Evolutionary conservation across 2,888 invertebrate genomes (phyloP), one percentile per base, ranked within the genome.

Genomic region (Drosophila multiciliata): DNA sequence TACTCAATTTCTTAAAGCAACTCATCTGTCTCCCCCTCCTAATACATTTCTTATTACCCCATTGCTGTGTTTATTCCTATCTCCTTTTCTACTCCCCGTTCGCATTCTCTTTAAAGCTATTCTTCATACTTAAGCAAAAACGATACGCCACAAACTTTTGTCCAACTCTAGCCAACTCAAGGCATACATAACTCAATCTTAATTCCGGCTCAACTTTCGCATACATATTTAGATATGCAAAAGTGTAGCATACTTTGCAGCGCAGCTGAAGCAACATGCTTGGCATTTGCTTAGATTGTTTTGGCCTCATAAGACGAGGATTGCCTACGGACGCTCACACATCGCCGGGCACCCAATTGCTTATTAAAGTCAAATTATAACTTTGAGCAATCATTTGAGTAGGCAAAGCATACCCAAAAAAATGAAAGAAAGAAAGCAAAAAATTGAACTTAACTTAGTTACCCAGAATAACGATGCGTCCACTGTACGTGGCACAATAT

Each of bases 301-400:
- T 50, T 57, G 33, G 35, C 26, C 26, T 35, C 17, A 35, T 17
- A 64, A 66, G 42, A 9, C 17, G 61, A 17, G 49, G 35, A 49
- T 35, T 50, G 48, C 66, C 62, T 61, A 48, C 50, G 35, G 35
- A n/a, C 60, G 40, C 55, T 54, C 58, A 57, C 65, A 72, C 78
- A 64, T 75, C 59, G 71, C 49, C 74, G 65, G 55, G 73, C 68
- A 82, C 64, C 70, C 78, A 78, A 82, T 78, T 87, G 87, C 85
- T 82, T 78, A 84, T 84, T 82, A 85, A 87, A 82, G 67, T 81
- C 80, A 74, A 87, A 80, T 84, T 80, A 87, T 67, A 78, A 71
- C 72, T 78, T 79, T 70, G 78, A 61, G 68, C 68, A 68, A 83
- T 84, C 66, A 82, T 82, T 71, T 57, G 67, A 73, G 66, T 52